Base-by-base conservation (phyloP, 1,140 invertebrate genomes). In the Oscheius sp. region DNA sequence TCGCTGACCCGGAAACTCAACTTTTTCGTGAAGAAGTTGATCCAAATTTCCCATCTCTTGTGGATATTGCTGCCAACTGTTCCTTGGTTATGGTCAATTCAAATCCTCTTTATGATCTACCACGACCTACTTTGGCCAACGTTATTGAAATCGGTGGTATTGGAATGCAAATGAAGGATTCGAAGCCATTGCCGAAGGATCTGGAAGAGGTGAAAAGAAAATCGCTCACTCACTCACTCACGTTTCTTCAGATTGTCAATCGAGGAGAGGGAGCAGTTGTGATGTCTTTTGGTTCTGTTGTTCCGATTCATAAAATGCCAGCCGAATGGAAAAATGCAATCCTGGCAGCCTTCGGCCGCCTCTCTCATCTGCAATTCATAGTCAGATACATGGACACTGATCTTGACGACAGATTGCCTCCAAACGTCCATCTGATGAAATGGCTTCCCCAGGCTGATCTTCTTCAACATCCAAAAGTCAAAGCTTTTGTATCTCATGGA, bases 401-500 rank as follows among this genome's bases (percentile, higher is more conserved):
- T 38, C 35, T 74, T 38, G 59, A 63, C 34, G 58, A 55, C 26
- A 73, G 91, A 77, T 85, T 91, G 20, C 75, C 75, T 3, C 58
- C 58, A 34, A 76, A 76, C 52, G 72, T 75, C 1, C 62, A 68
- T 42, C 35, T 75, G n/a, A 75, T 62, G 42, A 76, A 76, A 68
- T 76, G 75, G 75, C 58, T 76, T 61, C 75, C 75, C 10, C 75
- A 76, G 29, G 36, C 36, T 0, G 75, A 76, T 68, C 75, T 76
- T 61, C 58, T 76, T 36, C 91, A 49, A 28, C 78, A 79, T 45
- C 55, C 64, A n/a, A 77, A 77, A 23, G 68, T 63, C 13, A 75
- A 69, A 32, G 34, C 69, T 15, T 75, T 79, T 52, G 75, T 79
- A 36, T 77, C 74, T 28, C 78, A 79, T 59, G 72, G 74, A 49